Conservation (phyloP, 2,888 invertebrate species). For the Zygaena filipendulae region DNA sequence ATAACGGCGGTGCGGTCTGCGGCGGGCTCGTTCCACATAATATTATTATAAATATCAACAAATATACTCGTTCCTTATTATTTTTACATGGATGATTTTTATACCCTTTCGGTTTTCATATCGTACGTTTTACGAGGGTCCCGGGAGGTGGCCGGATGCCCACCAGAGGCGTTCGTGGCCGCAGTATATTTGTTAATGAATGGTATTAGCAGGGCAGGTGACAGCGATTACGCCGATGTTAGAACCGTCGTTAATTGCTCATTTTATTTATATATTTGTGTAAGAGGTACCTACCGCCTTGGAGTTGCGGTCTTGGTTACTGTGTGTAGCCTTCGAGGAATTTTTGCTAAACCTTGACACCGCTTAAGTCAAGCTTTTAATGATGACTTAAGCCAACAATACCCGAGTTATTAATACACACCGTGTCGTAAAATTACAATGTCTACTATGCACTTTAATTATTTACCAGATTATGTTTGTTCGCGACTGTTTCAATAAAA, state of each 20-base stretch:
- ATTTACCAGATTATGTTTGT: conserved; percentile 28
- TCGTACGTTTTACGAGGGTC: conserved; percentile 24
- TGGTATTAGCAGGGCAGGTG: conserved; percentile 29
- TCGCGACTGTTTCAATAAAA: too few relatives aligned
- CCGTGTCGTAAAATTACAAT: conserved; percentile 40
- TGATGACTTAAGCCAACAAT: conserved; percentile 27
- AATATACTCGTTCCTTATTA: conserved; percentile 44
- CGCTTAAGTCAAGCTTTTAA: conserved; percentile 22
- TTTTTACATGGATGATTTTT: conserved; percentile 29
- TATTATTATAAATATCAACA: conserved; percentile 54
- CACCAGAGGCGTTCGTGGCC: conserved; percentile 40
- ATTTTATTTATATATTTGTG: conserved; percentile 30
- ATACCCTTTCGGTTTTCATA: conserved; percentile 26
- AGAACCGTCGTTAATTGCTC: conserved; percentile 32
- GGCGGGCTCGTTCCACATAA: conserved; percentile 41
- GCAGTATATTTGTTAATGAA: conserved; percentile 28
- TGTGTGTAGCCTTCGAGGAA: conserved; percentile 31
- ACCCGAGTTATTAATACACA: conserved; percentile 28
- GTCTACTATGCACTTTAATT: conserved; percentile 28
- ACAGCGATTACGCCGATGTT: conserved; percentile 34
- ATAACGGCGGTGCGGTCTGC: conserved; percentile 50
- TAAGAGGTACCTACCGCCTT: too few relatives aligned
- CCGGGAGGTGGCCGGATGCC: conserved; percentile 34
- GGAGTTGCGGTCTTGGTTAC: conserved; percentile 25
- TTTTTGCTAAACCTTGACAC: conserved; percentile 32